Conservation (phyloP, 2,113 vertebrate genomes). For the Trichomycterus rosablanca region DNA sequence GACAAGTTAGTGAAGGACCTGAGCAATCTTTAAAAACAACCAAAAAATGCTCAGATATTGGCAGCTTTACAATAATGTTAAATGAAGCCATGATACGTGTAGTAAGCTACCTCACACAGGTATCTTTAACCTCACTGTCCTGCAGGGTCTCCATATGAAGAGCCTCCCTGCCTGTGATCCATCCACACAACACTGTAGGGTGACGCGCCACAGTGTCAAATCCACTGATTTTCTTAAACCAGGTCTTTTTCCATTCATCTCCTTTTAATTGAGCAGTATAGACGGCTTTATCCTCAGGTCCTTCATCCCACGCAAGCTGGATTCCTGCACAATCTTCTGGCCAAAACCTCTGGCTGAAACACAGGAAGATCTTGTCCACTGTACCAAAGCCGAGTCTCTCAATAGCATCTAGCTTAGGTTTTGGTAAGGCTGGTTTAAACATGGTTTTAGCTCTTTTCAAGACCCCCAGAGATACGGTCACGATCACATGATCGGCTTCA, state of each 20-base stretch:
- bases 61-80: background rate
- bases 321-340: slow-evolving; percentile 54
- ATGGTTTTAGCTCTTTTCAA: slow-evolving; percentile 44
- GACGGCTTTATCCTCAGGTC: slow-evolving; percentile 45
- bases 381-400: slow-evolving; percentile 51
- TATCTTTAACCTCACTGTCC: slow-evolving; percentile 41
- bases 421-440: slow-evolving; percentile 51
- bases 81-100: background rate
- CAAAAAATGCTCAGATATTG: too few relatives aligned
- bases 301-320: slow-evolving; percentile 53
- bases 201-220: slow-evolving; percentile 57
- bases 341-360: slow-evolving; percentile 53
- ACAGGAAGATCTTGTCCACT: slow-evolving; percentile 57
- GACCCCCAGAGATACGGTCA: slow-evolving; percentile 49
- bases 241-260: slow-evolving; percentile 43
- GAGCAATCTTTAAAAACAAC: slow-evolving; percentile 44
- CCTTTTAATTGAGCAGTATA: slow-evolving; percentile 26
- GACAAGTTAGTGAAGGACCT: slow-evolving; percentile 52
- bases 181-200: slow-evolving; percentile 53
- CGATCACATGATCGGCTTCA: slow-evolving; percentile 50
- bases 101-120: slow-evolving; percentile 49
- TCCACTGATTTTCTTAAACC: slow-evolving; percentile 59
- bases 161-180: slow-evolving; percentile 57
- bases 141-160: slow-evolving; percentile 54
- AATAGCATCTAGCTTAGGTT: slow-evolving; percentile 48